Evolutionary conservation across 2,113 vertebrate genomes (phyloP), one percentile per base, ranked within the genome.

Genomic region (Ellobius talpinus): DNA sequence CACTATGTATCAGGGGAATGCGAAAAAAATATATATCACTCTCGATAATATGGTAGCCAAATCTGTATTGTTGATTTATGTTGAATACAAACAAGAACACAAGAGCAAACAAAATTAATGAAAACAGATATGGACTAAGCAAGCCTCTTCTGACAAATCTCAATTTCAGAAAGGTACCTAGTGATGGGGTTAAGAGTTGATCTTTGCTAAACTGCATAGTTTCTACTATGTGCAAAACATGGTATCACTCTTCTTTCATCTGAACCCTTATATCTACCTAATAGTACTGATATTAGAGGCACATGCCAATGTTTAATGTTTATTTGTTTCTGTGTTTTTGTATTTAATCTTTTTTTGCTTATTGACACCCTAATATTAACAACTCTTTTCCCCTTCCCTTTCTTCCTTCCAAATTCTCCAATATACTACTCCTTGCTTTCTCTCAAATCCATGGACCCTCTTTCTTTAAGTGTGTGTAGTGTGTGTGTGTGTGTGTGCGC

Each of bases 81-180:
- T 24, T 93, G 87, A 86, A 24, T 52, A 85, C 39, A 68, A 70
- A 86, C 0, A 78, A 5, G 84, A 39, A 87, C 3, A 16, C 1
- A 91, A 61, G 5, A 73, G n/a, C 21, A 91, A 94, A 74, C 23
- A 91, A 74, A 93, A 58, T 74, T 29, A 94, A 76, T 50, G 16
- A 42, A 63, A 61, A 63, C 42, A 58, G 45, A 72, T 65, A 19
- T 55, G 5, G 8, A 84, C 42, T 29, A 89, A 82, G 1, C 3
- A 72, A 0, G 13, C 17, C 4, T 87, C 10, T 72, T 77, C 19
- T 1, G 39, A 52, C 12, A 2, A 81, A 86, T 5, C 39, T 70
- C 39, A 88, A 33, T 50, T 74, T 13, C 42, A 85, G 58, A 68
- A 81, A 88, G 12, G 0, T 3, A 3, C 1, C 4, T 93, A 3